These are phyloP conservation scores for Brachionichthys hirsutus DNA, from an alignment of 2,113 vertebrate genomes.

Conservation along the genomic window DNA sequence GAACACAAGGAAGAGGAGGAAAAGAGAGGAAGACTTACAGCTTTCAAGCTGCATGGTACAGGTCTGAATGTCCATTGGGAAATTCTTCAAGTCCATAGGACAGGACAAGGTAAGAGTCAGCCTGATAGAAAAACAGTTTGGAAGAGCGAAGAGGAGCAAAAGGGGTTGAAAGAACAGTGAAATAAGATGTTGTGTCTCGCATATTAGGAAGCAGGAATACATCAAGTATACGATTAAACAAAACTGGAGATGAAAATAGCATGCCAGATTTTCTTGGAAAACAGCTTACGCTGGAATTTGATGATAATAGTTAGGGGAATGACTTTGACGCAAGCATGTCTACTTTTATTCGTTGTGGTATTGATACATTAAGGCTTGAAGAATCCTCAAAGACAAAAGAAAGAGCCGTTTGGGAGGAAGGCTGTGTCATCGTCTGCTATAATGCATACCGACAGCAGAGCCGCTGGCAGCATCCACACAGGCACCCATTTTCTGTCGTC, in stretches of 20 bases:
- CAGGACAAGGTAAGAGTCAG: slow-evolving; percentile 91
- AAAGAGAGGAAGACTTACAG: slow-evolving; percentile 82
- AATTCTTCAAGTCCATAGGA: slow-evolving; percentile 97
- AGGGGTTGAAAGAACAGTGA: slow-evolving; percentile 4
- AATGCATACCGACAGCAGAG: slow-evolving; percentile 61
- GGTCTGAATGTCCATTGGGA: slow-evolving; percentile 96
- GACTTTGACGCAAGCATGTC: not conserved
- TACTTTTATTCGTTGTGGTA: slow-evolving; percentile 63
- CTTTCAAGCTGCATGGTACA: slow-evolving; percentile 96
- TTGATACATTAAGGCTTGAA: slow-evolving; percentile 62
- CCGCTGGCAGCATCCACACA: slow-evolving; percentile 45
- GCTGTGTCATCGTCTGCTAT: slow-evolving; percentile 73
- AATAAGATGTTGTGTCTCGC: no score
- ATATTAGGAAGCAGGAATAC: no score
- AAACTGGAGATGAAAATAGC: no score
- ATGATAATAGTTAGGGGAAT: not conserved
- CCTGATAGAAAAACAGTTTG: slow-evolving; percentile 74
- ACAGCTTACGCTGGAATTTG: no score
- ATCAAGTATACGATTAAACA: no score
- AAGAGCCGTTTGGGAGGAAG: slow-evolving; percentile 57
- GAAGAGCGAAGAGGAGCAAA: slow-evolving; percentile 45
- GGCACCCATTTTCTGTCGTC: slow-evolving; percentile 43
- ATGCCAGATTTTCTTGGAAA: no score
- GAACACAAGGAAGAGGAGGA: slow-evolving; percentile 37
- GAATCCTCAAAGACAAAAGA: slow-evolving; percentile 19